Conservation (phyloP, 2,113 vertebrate genomes). For the Aleadryas rufinucha region DNA sequence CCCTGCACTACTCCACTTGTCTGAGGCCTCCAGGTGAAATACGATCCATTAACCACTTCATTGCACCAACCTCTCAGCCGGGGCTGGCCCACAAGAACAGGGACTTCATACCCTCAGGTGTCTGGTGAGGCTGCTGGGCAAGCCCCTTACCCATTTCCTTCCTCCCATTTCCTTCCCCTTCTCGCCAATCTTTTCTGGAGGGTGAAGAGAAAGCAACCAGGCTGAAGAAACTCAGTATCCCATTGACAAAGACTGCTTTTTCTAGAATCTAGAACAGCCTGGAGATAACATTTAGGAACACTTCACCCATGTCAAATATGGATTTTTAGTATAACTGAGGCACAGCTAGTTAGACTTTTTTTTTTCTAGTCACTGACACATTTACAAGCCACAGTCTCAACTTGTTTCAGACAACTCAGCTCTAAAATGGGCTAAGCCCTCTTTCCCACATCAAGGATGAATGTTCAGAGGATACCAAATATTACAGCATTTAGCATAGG, state of each 20-base stretch:
- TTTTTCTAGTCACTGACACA: neutral
- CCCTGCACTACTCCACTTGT: neutral
- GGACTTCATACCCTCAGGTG: neutral
- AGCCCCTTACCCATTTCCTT: neutral
- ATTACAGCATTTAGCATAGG: neutral
- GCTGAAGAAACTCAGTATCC: neutral
- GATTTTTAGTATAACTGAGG: neutral
- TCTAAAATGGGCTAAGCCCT: neutral
- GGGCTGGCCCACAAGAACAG: neutral
- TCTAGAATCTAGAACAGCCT: neutral
- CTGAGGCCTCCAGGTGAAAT: neutral
- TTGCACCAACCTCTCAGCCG: neutral
- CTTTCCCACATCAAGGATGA: neutral
- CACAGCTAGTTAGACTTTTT: neutral
- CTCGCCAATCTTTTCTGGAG: neutral
- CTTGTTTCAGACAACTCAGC: neutral
- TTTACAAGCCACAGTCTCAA: neutral
- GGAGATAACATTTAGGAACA: neutral
- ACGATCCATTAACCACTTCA: fast-evolving
- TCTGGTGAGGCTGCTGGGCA: neutral
- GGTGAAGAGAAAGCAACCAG: neutral
- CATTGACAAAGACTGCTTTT: neutral
- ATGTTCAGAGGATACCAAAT: neutral
- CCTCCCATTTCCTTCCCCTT: neutral
- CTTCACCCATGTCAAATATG: neutral